These are phyloP conservation scores for Pseudanteris insignis DNA, from an alignment of 2,888 invertebrate genomes.

Conservation along the genomic window DNA sequence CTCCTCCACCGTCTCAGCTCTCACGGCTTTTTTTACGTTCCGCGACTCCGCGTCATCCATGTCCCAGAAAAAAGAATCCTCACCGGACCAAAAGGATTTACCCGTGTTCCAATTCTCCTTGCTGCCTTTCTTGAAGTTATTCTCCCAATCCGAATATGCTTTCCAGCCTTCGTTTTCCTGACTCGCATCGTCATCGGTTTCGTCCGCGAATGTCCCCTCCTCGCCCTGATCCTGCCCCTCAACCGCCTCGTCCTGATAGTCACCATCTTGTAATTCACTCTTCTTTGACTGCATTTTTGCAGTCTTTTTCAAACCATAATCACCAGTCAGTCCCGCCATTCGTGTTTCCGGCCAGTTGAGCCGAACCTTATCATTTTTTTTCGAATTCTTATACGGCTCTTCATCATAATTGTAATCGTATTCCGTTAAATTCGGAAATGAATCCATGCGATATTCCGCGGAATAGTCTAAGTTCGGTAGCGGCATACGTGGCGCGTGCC, in stretches of 20 bases:
- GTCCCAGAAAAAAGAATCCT: constrained; percentile 39
- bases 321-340: constrained; percentile 4
- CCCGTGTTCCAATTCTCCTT: constrained; percentile 6
- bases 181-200: constrained; percentile 51
- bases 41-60: constrained; percentile 24
- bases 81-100: constrained; percentile 23
- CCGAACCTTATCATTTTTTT: neutral
- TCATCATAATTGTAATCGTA: constrained; percentile 14
- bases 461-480: constrained; percentile 1
- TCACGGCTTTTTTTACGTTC: neutral
- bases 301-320: constrained; percentile 41
- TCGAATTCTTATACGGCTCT: constrained; percentile 1
- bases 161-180: constrained; percentile 65
- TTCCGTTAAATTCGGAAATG: neutral
- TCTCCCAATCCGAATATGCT: constrained; percentile 39
- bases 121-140: constrained; percentile 10
- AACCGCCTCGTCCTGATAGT: constrained; percentile 6
- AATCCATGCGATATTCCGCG: constrained; percentile 1
- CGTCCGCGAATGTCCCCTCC: constrained; percentile 67
- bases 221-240: constrained; percentile 4
- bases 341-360: constrained; percentile 1
- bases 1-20: neutral
- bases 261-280: neutral
- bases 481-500: neutral
- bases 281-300: constrained; percentile 27